These are phyloP conservation scores for Octodon degus DNA, from an alignment of 2,113 vertebrate species.

Conservation along the genomic window DNA sequence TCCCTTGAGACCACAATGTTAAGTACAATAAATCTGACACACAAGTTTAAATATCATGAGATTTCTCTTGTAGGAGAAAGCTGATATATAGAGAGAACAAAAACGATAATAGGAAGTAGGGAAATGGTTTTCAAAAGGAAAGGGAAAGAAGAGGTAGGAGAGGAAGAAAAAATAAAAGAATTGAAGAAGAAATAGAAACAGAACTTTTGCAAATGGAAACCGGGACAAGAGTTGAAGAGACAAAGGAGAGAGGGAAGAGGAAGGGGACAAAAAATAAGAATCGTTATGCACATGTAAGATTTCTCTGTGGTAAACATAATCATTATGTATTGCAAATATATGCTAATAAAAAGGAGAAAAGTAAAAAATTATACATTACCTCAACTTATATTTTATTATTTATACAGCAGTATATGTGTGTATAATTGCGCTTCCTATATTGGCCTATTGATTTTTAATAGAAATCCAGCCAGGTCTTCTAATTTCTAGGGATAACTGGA, in stretches of 20 bases:
- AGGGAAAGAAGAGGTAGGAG: not conserved
- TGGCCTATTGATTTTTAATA: conserved; percentile 28
- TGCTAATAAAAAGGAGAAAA: not conserved
- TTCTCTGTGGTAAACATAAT: not conserved
- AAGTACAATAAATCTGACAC: not conserved
- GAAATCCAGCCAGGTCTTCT: not conserved
- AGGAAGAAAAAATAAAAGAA: not conserved
- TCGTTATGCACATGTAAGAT: not conserved
- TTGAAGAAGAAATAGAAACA: not conserved
- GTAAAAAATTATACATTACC: not conserved
- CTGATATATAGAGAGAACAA: not conserved
- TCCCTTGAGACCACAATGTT: not conserved
- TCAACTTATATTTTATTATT: not conserved
- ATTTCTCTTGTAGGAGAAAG: not conserved
- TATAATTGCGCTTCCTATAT: not conserved
- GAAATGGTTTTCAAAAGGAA: not conserved
- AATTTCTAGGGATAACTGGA: not conserved
- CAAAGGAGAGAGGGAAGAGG: not conserved
- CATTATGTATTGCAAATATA: not conserved
- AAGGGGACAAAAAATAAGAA: not conserved
- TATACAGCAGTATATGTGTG: not conserved
- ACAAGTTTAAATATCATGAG: not conserved
- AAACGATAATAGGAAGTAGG: not conserved
- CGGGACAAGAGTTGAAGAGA: not conserved
- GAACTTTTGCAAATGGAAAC: not conserved